phyloP scores from a whole-genome alignment of 2,888 invertebrate species.

The Pollenia amentaria region DNA sequence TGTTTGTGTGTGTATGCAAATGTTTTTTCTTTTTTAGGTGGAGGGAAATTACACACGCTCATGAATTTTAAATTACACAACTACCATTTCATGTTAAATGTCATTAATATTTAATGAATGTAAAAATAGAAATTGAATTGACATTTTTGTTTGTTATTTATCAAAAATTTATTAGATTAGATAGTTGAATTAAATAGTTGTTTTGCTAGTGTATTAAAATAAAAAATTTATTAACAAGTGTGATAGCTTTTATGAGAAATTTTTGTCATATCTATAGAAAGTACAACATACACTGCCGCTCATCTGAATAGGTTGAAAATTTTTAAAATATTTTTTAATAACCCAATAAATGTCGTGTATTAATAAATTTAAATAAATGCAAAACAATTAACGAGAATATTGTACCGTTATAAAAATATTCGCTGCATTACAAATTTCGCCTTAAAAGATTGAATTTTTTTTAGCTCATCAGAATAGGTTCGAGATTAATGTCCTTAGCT shows the following conservation, averaged over 20 bases:
- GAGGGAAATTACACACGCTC: constrained; percentile 11
- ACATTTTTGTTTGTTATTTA: neutral
- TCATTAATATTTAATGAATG: constrained; percentile 6
- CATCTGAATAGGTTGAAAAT: no score
- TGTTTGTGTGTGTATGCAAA: constrained; percentile 35
- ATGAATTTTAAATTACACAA: neutral
- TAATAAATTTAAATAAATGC: no score
- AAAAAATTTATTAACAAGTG: neutral
- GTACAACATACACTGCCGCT: neutral
- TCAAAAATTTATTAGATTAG: constrained; percentile 34
- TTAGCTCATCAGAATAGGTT: no score
- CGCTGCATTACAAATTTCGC: no score
- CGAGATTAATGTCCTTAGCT: no score
- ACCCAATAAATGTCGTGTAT: no score
- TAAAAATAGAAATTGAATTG: constrained; percentile 29
- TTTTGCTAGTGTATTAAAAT: neutral
- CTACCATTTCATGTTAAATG: constrained; percentile 10
- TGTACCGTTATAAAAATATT: no score
- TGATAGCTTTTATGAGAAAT: no score
- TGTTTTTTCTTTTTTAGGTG: constrained; percentile 32
- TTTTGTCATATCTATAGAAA: no score
- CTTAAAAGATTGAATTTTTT: no score
- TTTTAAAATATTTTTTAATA: no score
- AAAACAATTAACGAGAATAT: no score
- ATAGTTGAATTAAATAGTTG: constrained; percentile 19